phyloP scores from a whole-genome alignment of 2,113 vertebrate genomes.

The Carassius gibelio region DNA sequence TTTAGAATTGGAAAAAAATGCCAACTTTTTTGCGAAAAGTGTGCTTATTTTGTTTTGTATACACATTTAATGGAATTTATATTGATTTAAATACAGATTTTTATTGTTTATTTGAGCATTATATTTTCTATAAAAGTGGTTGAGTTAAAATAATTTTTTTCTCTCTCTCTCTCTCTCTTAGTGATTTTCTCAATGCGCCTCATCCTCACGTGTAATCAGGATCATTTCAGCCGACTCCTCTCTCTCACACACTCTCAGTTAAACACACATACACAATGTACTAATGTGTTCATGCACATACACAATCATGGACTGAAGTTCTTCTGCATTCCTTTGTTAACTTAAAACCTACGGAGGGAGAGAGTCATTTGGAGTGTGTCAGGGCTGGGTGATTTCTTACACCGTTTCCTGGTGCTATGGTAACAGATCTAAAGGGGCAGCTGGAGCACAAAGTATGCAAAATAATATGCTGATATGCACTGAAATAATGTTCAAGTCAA shows the following conservation, averaged over 20 bases:
- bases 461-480: constrained; percentile 50
- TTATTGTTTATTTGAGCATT: background rate
- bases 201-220: constrained; percentile 59
- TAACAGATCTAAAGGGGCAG: constrained; percentile 6
- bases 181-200: constrained; percentile 71
- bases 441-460: constrained; percentile 48
- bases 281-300: background rate
- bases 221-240: constrained; percentile 5
- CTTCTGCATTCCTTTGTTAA: constrained; percentile 51
- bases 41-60: no score
- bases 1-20: background rate
- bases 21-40: background rate
- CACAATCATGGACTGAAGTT: constrained; percentile 43
- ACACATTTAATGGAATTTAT: background rate
- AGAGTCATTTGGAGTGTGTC: background rate
- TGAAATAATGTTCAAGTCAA: constrained; percentile 23
- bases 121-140: background rate
- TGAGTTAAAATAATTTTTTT: background rate
- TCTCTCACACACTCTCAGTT: constrained; percentile 16
- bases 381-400: background rate
- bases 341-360: background rate
- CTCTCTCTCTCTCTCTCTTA: constrained; percentile 50
- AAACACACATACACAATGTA: constrained; percentile 36
- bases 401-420: constrained; percentile 16
- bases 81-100: background rate